phyloP scores from a whole-genome alignment of 2,113 vertebrate genomes.

The Circaetus cinerascens region DNA sequence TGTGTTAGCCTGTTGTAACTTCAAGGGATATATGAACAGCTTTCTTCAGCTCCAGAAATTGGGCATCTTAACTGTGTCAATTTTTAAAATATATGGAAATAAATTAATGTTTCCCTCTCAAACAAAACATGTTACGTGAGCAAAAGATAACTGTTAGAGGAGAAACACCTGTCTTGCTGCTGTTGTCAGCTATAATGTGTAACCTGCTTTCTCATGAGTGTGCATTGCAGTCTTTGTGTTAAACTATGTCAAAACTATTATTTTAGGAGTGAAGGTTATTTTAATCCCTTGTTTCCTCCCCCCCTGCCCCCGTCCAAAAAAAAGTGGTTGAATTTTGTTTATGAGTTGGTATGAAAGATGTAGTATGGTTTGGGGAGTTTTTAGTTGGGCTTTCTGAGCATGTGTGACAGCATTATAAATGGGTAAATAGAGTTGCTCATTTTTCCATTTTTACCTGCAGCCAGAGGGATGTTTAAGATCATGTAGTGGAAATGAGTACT shows the following conservation, averaged over 20 bases:
- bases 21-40: background rate
- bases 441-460: background rate
- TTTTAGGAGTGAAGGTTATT: background rate
- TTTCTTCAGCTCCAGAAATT: background rate
- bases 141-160: background rate
- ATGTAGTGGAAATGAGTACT: background rate
- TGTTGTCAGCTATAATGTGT: background rate
- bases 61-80: fast-evolving
- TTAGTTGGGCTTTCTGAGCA: background rate
- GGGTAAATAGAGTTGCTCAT: background rate
- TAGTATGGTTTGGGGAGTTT: background rate
- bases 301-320: too few species aligned
- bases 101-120: background rate
- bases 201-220: background rate
- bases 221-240: background rate
- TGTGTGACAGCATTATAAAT: background rate
- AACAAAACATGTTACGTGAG: background rate
- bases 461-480: background rate
- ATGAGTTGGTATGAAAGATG: background rate
- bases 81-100: background rate
- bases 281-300: background rate
- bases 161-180: background rate
- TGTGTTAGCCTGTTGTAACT: background rate
- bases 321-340: background rate
- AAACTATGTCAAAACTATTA: background rate